Conservation (phyloP, 2,113 vertebrate species). For the Pelobates fuscus region DNA sequence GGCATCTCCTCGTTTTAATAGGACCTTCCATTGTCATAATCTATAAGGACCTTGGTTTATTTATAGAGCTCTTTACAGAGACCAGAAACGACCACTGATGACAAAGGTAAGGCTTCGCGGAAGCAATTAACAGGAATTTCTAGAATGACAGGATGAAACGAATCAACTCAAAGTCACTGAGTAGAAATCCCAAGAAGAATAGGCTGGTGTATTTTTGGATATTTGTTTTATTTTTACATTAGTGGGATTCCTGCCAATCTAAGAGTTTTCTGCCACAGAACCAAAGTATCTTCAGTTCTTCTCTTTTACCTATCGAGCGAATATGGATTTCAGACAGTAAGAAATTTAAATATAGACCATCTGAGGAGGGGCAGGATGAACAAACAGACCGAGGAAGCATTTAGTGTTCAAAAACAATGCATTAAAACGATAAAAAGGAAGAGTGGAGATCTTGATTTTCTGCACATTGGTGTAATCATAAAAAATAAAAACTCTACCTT, state of each 20-base stretch:
- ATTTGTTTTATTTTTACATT: slow-evolving; percentile 31
- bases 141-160: slow-evolving; percentile 35
- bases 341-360: slow-evolving; percentile 11
- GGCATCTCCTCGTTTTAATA: slow-evolving; percentile 15
- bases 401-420: too few species aligned
- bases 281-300: background rate
- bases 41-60: slow-evolving; percentile 21
- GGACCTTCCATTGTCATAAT: slow-evolving; percentile 10
- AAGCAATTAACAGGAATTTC: slow-evolving; percentile 43
- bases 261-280: slow-evolving; percentile 12
- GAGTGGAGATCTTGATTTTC: too few species aligned
- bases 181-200: slow-evolving; percentile 37
- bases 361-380: background rate
- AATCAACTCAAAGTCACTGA: slow-evolving; percentile 18
- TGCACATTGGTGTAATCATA: too few species aligned
- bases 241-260: slow-evolving; percentile 27
- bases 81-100: slow-evolving; percentile 31
- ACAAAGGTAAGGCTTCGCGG: slow-evolving; percentile 43
- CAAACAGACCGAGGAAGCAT: background rate
- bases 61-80: slow-evolving; percentile 28
- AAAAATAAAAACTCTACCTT: too few species aligned
- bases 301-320: slow-evolving; percentile 11
- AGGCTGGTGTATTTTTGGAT: slow-evolving; percentile 14
- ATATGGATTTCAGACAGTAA: background rate
- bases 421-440: too few species aligned